Evolutionary conservation across 2,113 vertebrate species (phyloP), one percentile per base, ranked within the genome.

Genomic region (Collichthys lucidus): DNA sequence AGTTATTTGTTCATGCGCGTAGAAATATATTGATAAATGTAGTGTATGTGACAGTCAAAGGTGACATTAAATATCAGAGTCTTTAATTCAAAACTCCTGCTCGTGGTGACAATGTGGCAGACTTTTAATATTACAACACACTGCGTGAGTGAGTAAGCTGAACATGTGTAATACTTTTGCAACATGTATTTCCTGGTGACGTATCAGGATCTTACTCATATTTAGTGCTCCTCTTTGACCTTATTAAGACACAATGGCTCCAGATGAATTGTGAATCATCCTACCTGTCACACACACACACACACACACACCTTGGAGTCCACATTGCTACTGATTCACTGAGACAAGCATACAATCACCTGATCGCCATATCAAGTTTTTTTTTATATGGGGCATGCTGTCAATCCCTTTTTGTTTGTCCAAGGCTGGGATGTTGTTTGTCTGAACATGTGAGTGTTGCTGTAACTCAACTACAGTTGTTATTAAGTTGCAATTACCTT

Each of bases 171-270:
- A 47, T 5, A 68, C 31, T 84, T 88, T 85, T 65, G 69, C 79
- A 87, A 85, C 79, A 67, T 59, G 42, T 55, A 64, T 69, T 89
- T 88, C 80, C 88, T 80, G 71, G 24, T 91, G 89, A 90, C 74
- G 78, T 71, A 78, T 67, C 70, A 61, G 50, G 52, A 40, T 62
- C 84, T 82, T 79, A 40, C 62, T 82, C 83, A 88, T 83, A 63
- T 3, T 40, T 6, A 3, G 14, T 11, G 26, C 50, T 55, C 5
- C 42, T 52, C 65, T 68, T 74, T 91, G 74, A 64, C 85, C 74
- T 61, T 80, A 82, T 80, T 88, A 72, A 91, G 90, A 80, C 89
- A 91, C 80, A 47, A 24, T 46, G 69, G 19, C 68, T 49, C 50
- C 26, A 40, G 11, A 52, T 3, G 0, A 20, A 26, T 50, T 12